Base-by-base conservation (phyloP, 2,888 invertebrate genomes). In the Aquatica leii region DNA sequence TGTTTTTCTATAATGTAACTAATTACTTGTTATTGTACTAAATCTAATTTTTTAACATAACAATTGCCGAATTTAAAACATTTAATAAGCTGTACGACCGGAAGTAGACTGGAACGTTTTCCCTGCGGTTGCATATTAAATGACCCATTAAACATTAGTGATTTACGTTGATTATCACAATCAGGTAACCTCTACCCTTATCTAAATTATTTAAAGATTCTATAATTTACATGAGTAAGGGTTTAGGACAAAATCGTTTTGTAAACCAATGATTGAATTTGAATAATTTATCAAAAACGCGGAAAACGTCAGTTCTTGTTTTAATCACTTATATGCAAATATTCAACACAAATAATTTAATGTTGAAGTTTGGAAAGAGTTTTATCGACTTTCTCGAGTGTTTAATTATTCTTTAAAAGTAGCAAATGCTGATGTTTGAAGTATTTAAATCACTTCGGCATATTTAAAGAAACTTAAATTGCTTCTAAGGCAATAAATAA, bases 361-460 rank as follows among this genome's bases (percentile, higher is more conserved):
- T 41, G n/a, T 41, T 15, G 2, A 46, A 46, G 20, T 46, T 46
- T 18, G 18, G 18, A 46, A 17, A 3, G 18, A 46, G 46, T 46
- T 37, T 46, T 6, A 24, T 24, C 6, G 6, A 24, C 24, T 24
- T 24, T 2, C 24, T 24, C 24, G 24, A 54, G 54, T 43, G 40
- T 40, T 52, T 52, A 52, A 52, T 52, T 52, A 52, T 52, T 41
- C 41, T 54, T 54, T 54, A 5, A 54, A n/a, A 54, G 18, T 15
- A 20, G 8, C 6, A 24, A 21, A 14, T 20, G 20, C 20, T 20
- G 8, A 49, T 49, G 20, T 21, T 53, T n/a, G 34, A 34, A 15
- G 35, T 35, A 40, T 40, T 35, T 52, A 53, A 37, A 51, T 15
- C 31, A 51, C 12, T 53, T 12, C 18, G 15, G 15, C n/a, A 20